Evolutionary conservation across 2,797 vertebrate genomes (phyloP), one percentile per base, ranked within the genome.

Genomic region (Acipenser oxyrinchus): DNA sequence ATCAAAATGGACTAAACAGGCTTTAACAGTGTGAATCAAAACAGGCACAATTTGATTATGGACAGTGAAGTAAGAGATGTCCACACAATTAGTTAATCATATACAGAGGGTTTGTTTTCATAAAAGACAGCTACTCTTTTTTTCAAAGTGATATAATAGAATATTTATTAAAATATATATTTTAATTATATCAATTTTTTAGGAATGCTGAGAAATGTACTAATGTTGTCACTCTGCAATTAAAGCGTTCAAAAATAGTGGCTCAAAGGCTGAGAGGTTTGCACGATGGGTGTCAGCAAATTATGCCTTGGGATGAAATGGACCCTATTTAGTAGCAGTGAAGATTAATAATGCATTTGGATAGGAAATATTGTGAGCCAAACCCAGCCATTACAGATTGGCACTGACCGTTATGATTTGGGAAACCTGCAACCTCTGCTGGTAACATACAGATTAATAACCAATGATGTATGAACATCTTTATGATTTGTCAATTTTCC

Each of bases 181-280:
- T 81, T 75, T 76, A 76, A 84, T 86, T 80, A 79, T 66, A 71
- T 76, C 48, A 66, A 70, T 75, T 62, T 69, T 74, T 68, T 48
- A 73, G 67, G 61, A 53, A 71, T 66, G 71, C 69, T 72, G 60
- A 76, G 70, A 69, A 67, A 68, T 58, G 51, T 70, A 73, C 65
- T 63, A 74, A 64, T 61, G 69, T 15, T 63, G 62, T 57, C 68
- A 69, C 70, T 72, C 68, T 69, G 70, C 80, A 77, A 80, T 81
- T 79, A 81, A 64, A 74, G 69, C 75, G 62, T 53, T 78, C 61
- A 77, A 13, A 80, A 74, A 69, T 71, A 68, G 71, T 62, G 77
- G 73, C 76, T 73, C 69, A 74, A 71, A 75, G 71, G 66, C 10
- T 58, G 55, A 58, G 55, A 58, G 10, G 55, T n/a, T 58, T 58